Evolutionary conservation across 2,113 vertebrate genomes (phyloP).

Genomic region (Rhabdomys dilectus): DNA sequence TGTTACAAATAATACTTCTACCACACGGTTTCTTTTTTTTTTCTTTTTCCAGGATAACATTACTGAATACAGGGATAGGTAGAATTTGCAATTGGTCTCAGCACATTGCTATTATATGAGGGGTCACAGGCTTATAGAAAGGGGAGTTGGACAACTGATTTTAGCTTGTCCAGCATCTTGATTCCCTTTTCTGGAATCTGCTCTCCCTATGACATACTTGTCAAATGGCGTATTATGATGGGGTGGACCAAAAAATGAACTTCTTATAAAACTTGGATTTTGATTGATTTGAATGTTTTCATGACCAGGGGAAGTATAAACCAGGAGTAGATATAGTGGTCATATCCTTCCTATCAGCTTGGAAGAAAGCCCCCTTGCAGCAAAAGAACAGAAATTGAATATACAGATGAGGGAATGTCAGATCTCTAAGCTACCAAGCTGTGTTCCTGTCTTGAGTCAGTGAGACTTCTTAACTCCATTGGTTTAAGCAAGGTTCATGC

Average conservation of each 20-base stretch:
- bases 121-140: background rate
- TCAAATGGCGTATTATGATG: background rate
- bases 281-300: constrained; percentile 26
- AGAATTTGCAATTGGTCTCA: background rate
- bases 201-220: background rate
- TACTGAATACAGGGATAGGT: background rate
- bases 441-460: background rate
- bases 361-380: background rate
- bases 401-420: background rate
- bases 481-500: background rate
- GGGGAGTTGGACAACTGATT: accelerated
- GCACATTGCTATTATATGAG: background rate
- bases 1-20: background rate
- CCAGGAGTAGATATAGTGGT: background rate
- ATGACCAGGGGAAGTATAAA: background rate
- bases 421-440: background rate
- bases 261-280: constrained; percentile 18
- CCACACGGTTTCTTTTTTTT: background rate
- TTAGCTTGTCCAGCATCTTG: background rate
- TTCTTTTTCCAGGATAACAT: background rate
- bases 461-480: background rate
- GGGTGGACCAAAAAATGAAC: background rate
- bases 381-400: background rate
- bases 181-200: background rate
- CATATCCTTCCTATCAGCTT: background rate